phyloP scores from a whole-genome alignment of 2,113 vertebrate genomes.

The Columbina picui region DNA sequence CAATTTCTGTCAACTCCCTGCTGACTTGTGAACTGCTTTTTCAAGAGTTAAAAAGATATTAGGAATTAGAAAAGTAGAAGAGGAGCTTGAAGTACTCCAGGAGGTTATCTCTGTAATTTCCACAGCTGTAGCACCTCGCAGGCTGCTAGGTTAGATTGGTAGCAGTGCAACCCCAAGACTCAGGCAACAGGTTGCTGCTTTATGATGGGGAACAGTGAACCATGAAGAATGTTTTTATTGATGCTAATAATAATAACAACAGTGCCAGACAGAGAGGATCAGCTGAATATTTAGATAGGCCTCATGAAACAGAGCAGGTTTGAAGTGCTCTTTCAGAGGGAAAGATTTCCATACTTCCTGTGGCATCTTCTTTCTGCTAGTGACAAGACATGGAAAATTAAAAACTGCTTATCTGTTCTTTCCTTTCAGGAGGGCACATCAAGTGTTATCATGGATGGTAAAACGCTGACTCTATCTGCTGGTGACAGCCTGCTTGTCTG shows the following conservation, averaged over 20 bases:
- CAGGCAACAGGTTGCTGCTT: background rate
- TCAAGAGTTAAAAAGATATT: background rate
- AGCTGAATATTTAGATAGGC: background rate
- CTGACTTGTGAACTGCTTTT: background rate
- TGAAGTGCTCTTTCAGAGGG: background rate
- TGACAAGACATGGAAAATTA: background rate
- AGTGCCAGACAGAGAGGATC: background rate
- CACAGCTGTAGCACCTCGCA: background rate
- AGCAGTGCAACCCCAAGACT: background rate
- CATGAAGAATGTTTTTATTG: background rate
- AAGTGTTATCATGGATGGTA: conserved; percentile 64
- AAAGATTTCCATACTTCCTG: background rate
- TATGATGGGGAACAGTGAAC: background rate
- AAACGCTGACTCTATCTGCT: conserved; percentile 71
- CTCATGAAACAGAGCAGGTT: background rate
- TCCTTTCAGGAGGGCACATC: conserved; percentile 87
- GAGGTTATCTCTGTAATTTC: background rate
- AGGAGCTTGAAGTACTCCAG: background rate
- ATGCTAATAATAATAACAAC: background rate
- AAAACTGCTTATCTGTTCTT: background rate
- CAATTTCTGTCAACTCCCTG: background rate
- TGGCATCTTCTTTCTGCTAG: background rate
- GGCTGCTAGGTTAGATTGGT: background rate
- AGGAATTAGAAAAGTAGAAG: background rate
- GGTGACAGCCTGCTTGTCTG: conserved; percentile 88